These are phyloP conservation scores for Agrilus cyanescens DNA, from an alignment of 2,888 invertebrate genomes.

Conservation along the genomic window DNA sequence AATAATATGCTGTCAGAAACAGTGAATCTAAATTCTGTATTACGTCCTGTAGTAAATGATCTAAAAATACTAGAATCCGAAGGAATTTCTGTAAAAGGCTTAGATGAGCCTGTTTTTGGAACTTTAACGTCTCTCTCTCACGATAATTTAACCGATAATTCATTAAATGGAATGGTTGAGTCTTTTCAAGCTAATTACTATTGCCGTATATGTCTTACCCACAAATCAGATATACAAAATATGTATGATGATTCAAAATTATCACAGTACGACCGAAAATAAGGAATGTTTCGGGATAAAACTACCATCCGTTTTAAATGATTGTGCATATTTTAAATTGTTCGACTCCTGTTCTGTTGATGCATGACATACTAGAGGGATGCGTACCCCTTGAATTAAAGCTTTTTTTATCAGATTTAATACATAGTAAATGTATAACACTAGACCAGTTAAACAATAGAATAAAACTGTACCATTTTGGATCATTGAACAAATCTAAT, in stretches of 20 bases:
- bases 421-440: conserved; percentile 2
- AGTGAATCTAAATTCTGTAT: conserved; percentile 9
- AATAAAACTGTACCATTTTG: conserved; percentile 8
- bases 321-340: conserved; percentile 14
- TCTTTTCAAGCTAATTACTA: conserved; percentile 14
- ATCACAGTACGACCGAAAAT: background rate
- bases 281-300: conserved; percentile 12
- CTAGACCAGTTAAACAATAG: conserved; percentile 5
- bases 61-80: conserved; percentile 12
- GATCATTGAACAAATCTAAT: conserved; percentile 3
- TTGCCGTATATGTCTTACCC: conserved; percentile 14
- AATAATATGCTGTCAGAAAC: background rate
- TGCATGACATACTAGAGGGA: conserved; percentile 18
- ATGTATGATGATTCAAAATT: conserved; percentile 4
- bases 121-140: conserved; percentile 10
- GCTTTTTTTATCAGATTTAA: conserved; percentile 6
- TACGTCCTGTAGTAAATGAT: conserved; percentile 11
- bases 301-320: conserved; percentile 11
- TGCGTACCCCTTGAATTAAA: conserved; percentile 12
- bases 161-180: conserved; percentile 13
- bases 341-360: conserved; percentile 12
- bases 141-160: conserved; percentile 9
- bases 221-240: conserved; percentile 9
- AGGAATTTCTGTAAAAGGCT: conserved; percentile 7
- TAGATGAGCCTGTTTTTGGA: conserved; percentile 7